phyloP scores from a whole-genome alignment of 2,113 vertebrate species.

The Arenaria interpres region DNA sequence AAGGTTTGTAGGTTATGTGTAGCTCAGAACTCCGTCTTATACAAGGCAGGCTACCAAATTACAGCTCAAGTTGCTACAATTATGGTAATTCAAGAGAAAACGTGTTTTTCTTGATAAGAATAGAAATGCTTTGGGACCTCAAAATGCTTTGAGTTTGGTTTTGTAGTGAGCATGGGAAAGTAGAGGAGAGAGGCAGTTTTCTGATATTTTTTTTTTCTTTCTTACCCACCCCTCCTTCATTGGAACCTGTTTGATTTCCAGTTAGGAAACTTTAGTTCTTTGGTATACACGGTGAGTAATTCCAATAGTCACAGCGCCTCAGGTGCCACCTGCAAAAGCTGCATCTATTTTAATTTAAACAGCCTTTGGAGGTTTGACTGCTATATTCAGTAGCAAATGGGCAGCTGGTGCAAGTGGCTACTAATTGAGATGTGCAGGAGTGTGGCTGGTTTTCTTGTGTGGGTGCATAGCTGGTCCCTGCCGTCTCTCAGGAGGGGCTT shows the following conservation, averaged over 20 bases:
- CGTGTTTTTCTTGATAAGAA: not conserved
- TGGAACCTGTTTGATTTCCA: not conserved
- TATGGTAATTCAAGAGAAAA: not conserved
- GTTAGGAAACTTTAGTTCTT: not conserved
- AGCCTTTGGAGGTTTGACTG: not conserved
- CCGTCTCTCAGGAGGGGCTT: not conserved
- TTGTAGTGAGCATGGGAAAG: not conserved
- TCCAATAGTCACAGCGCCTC: not conserved
- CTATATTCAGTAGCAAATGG: not conserved
- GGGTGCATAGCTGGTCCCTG: rapidly evolving
- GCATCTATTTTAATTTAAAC: not conserved
- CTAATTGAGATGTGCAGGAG: not conserved
- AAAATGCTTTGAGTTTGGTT: not conserved
- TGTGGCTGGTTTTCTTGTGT: rapidly evolving
- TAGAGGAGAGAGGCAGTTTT: not conserved
- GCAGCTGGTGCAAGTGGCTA: not conserved
- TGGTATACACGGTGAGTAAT: not conserved
- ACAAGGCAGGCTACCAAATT: not conserved
- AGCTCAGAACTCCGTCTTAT: not conserved
- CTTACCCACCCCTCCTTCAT: rapidly evolving
- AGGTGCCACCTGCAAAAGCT: not conserved
- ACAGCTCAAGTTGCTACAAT: not conserved
- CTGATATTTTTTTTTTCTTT: not conserved
- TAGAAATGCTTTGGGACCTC: not conserved
- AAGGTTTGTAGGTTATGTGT: not conserved